Percentiles rank a stretch among this genome's conserved stretches.
Conservation (phyloP, 2,797 vertebrate species). For the Clamator glandarius region DNA sequence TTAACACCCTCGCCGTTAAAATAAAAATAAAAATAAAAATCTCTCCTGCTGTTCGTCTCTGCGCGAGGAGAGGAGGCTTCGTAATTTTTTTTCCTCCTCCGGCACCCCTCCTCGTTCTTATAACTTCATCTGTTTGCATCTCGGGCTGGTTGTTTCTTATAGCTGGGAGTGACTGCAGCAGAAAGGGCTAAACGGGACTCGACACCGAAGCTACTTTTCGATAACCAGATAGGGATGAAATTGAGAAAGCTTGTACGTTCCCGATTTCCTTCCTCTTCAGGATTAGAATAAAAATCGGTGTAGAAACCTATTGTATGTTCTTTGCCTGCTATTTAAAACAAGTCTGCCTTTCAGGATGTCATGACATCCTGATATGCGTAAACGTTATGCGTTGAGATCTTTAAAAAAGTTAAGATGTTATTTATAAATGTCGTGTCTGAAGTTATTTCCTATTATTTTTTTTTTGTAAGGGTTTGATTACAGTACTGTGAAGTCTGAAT, state of each 20-base stretch:
- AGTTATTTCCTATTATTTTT: background rate
- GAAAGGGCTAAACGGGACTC: background rate
- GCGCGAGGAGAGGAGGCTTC: background rate
- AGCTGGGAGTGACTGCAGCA: background rate
- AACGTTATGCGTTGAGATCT: background rate
- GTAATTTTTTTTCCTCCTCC: background rate
- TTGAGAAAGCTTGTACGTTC: background rate
- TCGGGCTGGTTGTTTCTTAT: background rate
- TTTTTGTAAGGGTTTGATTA: background rate
- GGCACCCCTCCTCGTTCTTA: background rate
- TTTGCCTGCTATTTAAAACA: background rate
- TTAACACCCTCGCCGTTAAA: too few species aligned
- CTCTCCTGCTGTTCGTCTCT: background rate
- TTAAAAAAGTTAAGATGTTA: background rate
- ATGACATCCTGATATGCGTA: background rate
- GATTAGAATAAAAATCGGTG: background rate
- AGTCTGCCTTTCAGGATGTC: background rate
- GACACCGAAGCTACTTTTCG: background rate
- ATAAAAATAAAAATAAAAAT: too few species aligned
- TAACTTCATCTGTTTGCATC: background rate
- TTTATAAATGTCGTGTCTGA: background rate
- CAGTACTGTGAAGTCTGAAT: background rate
- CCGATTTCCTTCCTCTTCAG: background rate
- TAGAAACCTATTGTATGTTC: background rate
- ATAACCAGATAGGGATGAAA: background rate